Evolutionary conservation across 2,797 vertebrate genomes (phyloP), one percentile per base, ranked within the genome.

Genomic region (Coilia nasus): DNA sequence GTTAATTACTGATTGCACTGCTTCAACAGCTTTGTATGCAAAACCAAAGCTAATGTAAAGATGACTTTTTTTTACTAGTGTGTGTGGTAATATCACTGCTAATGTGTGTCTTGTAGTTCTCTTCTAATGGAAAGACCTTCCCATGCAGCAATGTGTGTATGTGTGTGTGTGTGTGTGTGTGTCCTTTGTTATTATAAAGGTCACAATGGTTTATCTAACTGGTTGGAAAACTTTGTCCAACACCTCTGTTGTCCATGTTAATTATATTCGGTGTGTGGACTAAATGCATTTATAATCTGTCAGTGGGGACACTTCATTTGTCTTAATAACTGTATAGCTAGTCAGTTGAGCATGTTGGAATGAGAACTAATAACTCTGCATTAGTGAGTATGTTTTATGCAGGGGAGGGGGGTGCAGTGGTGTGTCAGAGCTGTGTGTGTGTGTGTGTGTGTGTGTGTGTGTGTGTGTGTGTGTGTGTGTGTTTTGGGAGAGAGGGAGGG

Each of bases 341-440:
- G 64, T 71, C 64, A 71, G 64, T 14, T 67, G 62, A 71, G 14
- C n/a, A n/a, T n/a, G n/a, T n/a, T n/a, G n/a, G n/a, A n/a, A n/a
- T n/a, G n/a, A n/a, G n/a, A n/a, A n/a, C n/a, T n/a, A n/a, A n/a
- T n/a, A n/a, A n/a, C n/a, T n/a, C n/a, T n/a, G n/a, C n/a, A n/a
- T n/a, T n/a, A n/a, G n/a, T n/a, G n/a, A n/a, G n/a, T n/a, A n/a
- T n/a, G n/a, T n/a, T n/a, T n/a, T n/a, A n/a, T n/a, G n/a, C n/a
- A n/a, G n/a, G n/a, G 46, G 46, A 47, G 10, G 10, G 46, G 46
- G 46, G 10, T 47, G 46, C 46, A 3, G 46, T 3, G 46, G 10
- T 47, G 10, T 10, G 46, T 47, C 46, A 47, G 46, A 47, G 46
- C 3, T 6, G 7, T 75, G 31, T 6, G 41, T 1, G 57, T 59